Evolutionary conservation across 1,140 invertebrate genomes (phyloP).

Genomic region (Pseudomyrmex concolor): DNA sequence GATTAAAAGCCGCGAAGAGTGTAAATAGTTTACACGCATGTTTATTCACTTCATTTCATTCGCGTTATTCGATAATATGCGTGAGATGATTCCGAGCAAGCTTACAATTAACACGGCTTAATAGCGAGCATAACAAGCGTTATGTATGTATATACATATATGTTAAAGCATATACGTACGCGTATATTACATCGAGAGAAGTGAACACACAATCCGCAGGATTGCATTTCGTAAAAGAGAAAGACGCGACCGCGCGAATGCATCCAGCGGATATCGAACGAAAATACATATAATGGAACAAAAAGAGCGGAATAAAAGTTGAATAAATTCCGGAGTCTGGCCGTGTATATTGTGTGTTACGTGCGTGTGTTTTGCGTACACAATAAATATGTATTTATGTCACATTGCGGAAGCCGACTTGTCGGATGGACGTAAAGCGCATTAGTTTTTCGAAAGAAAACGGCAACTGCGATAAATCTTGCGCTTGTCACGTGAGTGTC

Average conservation of each 20-base stretch:
- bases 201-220: not conserved
- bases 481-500: not conserved
- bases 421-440: conserved; percentile 43
- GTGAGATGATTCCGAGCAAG: conserved; percentile 6
- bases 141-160: no score
- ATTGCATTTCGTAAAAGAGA: not conserved
- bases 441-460: conserved; percentile 43
- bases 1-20: not conserved
- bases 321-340: conserved; percentile 46
- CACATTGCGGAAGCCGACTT: conserved; percentile 49
- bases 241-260: not conserved
- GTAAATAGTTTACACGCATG: not conserved
- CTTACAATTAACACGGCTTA: conserved; percentile 17
- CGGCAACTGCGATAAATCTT: conserved; percentile 32
- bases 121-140: not conserved
- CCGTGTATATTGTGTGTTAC: not conserved
- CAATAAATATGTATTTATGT: conserved; percentile 65
- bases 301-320: conserved; percentile 25
- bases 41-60: not conserved
- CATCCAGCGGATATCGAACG: conserved; percentile 32
- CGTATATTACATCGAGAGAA: not conserved
- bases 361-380: conserved; percentile 34
- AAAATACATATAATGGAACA: not conserved
- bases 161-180: not conserved
- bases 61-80: not conserved